Conservation (phyloP, 1,140 invertebrate genomes). For the Mamestra configurata region DNA sequence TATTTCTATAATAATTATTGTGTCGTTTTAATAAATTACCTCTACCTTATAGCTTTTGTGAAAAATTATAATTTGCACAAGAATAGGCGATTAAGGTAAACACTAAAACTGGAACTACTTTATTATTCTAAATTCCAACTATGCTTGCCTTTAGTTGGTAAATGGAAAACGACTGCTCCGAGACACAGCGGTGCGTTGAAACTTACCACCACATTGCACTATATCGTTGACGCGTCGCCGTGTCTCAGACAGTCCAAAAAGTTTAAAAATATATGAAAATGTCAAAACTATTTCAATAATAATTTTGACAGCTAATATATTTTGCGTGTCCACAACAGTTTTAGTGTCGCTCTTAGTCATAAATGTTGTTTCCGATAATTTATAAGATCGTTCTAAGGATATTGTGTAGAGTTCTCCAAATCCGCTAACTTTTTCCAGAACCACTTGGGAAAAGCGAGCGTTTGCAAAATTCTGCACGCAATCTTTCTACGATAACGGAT, state of each 20-base stretch:
- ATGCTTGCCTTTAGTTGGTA: neutral
- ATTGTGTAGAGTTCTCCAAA: conserved; percentile 60
- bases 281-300: conserved; percentile 36
- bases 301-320: conserved; percentile 44
- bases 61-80: conserved; percentile 85
- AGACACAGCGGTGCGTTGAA: neutral
- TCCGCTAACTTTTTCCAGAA: conserved; percentile 37
- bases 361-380: conserved; percentile 87
- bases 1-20: conserved; percentile 85
- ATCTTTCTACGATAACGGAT: conserved; percentile 70
- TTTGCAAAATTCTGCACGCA: conserved; percentile 52
- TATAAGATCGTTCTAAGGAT: conserved; percentile 76
- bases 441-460: neutral
- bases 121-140: neutral
- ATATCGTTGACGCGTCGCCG: neutral
- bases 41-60: conserved; percentile 87
- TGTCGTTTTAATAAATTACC: conserved; percentile 85
- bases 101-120: conserved; percentile 74
- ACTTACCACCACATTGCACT: too few species aligned
- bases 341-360: conserved; percentile 82
- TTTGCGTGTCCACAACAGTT: conserved; percentile 64
- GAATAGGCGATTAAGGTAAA: conserved; percentile 78
- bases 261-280: conserved; percentile 27
- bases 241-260: neutral
- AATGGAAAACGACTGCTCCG: neutral